phyloP scores from a whole-genome alignment of 1,140 invertebrate species.

The Caenorhabditis latens region DNA sequence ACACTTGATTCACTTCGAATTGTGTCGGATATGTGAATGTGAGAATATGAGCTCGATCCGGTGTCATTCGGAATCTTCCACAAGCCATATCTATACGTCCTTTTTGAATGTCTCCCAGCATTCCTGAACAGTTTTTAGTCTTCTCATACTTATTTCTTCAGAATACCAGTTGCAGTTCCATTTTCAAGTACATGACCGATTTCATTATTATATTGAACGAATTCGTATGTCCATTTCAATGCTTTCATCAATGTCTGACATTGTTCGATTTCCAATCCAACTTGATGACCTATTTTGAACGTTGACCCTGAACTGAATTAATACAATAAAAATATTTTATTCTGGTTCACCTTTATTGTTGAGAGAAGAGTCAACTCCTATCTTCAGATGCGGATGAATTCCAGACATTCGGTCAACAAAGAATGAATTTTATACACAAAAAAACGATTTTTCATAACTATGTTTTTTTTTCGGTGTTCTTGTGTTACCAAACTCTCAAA shows the following conservation, averaged over 20 bases:
- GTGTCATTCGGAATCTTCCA: conserved; percentile 37
- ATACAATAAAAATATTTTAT: background rate
- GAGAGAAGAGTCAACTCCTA: conserved; percentile 8
- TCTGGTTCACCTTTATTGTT: conserved; percentile 19
- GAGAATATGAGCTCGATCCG: conserved; percentile 24
- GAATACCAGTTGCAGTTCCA: conserved; percentile 38
- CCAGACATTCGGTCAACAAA: background rate
- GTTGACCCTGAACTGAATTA: background rate
- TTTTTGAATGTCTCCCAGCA: conserved; percentile 34
- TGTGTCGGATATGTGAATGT: conserved; percentile 40
- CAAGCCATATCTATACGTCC: conserved; percentile 30
- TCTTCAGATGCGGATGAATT: conserved; percentile 10
- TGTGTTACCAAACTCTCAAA: background rate
- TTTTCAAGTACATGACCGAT: conserved; percentile 31
- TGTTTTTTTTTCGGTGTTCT: background rate
- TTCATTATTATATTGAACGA: conserved; percentile 33
- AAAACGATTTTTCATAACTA: background rate
- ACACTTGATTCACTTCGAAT: conserved; percentile 31
- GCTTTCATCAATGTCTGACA: conserved; percentile 45
- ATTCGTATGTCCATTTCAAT: conserved; percentile 19
- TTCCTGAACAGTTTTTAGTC: background rate
- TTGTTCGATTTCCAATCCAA: conserved; percentile 25
- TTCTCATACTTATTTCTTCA: background rate
- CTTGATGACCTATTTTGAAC: conserved; percentile 41
- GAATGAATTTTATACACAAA: background rate